Conservation (phyloP, 1,140 invertebrate genomes). For the Apis florea region DNA sequence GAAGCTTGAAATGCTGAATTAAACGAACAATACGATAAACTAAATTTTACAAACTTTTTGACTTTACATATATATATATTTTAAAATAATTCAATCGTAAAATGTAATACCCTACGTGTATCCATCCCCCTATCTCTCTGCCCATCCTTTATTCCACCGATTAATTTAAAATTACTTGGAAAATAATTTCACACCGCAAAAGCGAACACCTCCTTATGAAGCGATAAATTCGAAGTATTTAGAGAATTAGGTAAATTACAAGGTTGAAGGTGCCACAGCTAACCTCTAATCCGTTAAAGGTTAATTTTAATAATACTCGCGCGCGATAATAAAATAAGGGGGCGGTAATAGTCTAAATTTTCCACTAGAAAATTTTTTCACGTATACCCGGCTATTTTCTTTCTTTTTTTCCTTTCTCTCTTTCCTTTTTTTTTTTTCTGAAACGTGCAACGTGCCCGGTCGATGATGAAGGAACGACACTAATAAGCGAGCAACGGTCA, state of each 20-base stretch:
- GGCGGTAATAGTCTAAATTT: neutral
- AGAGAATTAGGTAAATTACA: neutral
- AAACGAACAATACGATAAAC: neutral
- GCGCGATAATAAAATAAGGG: no score
- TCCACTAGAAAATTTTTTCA: neutral
- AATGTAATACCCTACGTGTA: no score
- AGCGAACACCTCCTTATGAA: no score
- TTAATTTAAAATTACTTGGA: no score
- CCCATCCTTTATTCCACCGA: neutral
- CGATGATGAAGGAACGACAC: slow-evolving; percentile 61
- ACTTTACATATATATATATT: neutral
- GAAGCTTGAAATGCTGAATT: neutral
- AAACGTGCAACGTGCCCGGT: slow-evolving; percentile 40
- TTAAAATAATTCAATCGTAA: no score
- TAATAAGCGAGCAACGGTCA: slow-evolving; percentile 58
- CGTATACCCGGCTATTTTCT: neutral
- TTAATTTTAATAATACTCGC: neutral
- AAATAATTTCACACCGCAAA: neutral
- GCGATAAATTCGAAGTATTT: slow-evolving; percentile 1
- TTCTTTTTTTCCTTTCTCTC: neutral
- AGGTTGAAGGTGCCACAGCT: neutral
- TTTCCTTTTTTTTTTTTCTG: neutral
- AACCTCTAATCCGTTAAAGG: neutral
- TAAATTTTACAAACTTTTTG: neutral
- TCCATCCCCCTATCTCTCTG: no score